Evolutionary conservation across 2,797 vertebrate species (phyloP).

Genomic region (Poeciliopsis gracilis): DNA sequence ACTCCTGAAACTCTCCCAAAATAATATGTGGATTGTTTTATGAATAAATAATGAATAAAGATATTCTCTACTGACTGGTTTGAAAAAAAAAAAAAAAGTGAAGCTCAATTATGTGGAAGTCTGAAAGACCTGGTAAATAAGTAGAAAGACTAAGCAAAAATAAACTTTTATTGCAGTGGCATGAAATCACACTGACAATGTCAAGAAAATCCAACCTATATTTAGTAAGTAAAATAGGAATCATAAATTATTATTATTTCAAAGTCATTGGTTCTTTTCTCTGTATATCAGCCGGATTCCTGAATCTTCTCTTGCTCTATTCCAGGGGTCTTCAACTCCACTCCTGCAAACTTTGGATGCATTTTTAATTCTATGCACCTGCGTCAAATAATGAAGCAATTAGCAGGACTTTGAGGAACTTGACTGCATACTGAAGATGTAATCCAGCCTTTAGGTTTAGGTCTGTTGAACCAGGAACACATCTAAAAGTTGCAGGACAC

Average conservation of each 20-base stretch:
- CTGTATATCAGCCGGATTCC: neutral
- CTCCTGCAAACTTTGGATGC: too few species aligned
- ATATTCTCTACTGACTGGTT: neutral
- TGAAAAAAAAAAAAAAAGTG: neutral
- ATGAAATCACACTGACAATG: neutral
- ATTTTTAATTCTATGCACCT: too few species aligned
- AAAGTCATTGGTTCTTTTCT: neutral
- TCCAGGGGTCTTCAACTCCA: too few species aligned
- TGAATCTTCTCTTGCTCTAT: neutral
- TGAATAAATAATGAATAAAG: neutral
- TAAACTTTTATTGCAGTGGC: neutral
- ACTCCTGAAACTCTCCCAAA: neutral
- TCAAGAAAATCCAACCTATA: neutral
- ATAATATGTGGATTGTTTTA: neutral
- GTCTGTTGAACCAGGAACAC: too few species aligned
- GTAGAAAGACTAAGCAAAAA: neutral
- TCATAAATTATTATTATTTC: neutral
- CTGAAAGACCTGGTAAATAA: neutral
- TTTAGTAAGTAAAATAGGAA: neutral
- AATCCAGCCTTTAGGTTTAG: too few species aligned
- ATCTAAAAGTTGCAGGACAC: too few species aligned
- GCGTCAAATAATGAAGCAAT: too few species aligned
- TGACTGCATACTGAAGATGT: too few species aligned
- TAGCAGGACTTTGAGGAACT: too few species aligned
- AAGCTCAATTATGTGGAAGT: neutral